Percentiles rank a stretch among this genome's conserved stretches.
These are phyloP conservation scores for Zootoca vivipara DNA, from an alignment of 2,113 vertebrate species.

Conservation along the genomic window DNA sequence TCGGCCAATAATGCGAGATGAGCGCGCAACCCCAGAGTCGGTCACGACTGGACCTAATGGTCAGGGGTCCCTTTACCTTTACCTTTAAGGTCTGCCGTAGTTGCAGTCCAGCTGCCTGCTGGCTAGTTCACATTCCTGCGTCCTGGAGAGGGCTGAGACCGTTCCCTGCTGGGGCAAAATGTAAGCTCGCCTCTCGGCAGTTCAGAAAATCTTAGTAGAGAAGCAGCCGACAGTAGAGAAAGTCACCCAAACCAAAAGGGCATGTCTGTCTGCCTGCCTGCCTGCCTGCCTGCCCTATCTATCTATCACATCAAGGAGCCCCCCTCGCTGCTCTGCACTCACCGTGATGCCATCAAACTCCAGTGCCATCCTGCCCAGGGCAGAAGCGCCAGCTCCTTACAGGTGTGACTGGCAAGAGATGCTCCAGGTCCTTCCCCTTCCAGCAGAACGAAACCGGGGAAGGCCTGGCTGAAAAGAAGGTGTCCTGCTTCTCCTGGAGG, in stretches of 20 bases:
- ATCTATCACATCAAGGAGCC: too few species aligned
- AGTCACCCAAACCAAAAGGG: background rate
- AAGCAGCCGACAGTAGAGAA: background rate
- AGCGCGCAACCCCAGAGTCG: too few species aligned
- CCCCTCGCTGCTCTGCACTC: background rate
- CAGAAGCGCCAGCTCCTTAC: background rate
- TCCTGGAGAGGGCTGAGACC: background rate
- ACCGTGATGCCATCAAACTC: slow-evolving; percentile 8
- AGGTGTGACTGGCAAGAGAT: background rate
- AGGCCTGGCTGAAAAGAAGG: too few species aligned
- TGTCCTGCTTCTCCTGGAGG: background rate
- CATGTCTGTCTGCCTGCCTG: rapidly evolving
- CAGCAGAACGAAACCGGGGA: too few species aligned
- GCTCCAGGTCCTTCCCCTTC: too few species aligned
- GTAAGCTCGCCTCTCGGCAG: background rate
- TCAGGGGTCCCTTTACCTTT: too few species aligned
- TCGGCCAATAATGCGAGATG: too few species aligned
- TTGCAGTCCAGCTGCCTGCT: background rate
- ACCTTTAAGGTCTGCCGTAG: background rate
- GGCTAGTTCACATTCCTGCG: background rate
- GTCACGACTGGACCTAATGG: too few species aligned
- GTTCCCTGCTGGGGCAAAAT: too few species aligned
- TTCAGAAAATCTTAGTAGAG: too few species aligned
- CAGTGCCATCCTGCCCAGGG: background rate
- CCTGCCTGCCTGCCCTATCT: too few species aligned